Evolutionary conservation across 2,113 vertebrate species (phyloP), one percentile per base, ranked within the genome.

Genomic region (Reinhardtius hippoglossoides): DNA sequence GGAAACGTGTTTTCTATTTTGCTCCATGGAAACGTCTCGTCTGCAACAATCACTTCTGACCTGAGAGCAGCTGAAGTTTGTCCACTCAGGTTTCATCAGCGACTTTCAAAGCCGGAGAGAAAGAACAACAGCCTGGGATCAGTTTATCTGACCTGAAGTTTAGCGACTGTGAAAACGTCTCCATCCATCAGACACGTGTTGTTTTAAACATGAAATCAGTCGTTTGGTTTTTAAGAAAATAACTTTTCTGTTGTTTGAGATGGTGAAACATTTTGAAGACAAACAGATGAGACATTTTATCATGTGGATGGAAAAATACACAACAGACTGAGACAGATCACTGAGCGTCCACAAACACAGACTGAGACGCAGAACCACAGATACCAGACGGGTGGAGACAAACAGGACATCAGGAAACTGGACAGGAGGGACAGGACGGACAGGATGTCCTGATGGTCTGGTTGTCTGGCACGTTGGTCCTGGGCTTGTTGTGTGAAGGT

Each of bases 141-240:
- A 4, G 9, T 24, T 58, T 3, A 64, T 12, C n/a, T 50, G 63
- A 61, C 62, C 20, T 62, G 4, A 31, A 21, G 63, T 46, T 65
- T 52, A 61, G n/a, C 20, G 1, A 9, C 76, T 48, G 54, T 71
- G 50, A 74, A 82, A 70, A 57, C 3, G 48, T 69, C 78, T 60
- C 68, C 16, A 8, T 74, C 24, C 35, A 21, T 78, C 70, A 64
- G 44, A 48, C 3, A 24, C 3, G 37, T 86, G 84, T 86, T 87
- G 66, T 69, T 65, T 63, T 12, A 70, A 55, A 64, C 72, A 9
- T 24, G 26, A 69, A 63, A 42, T 54, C 23, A 46, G 3, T 37
- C 26, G 0, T 8, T 46, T 16, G 15, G 3, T 8, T 37, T 59
- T 20, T 15, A 27, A 40, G 27, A 54, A 70, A 80, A 74, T 9